Evolutionary conservation across 2,113 vertebrate genomes (phyloP).

Genomic region (Reinhardtius hippoglossoides): DNA sequence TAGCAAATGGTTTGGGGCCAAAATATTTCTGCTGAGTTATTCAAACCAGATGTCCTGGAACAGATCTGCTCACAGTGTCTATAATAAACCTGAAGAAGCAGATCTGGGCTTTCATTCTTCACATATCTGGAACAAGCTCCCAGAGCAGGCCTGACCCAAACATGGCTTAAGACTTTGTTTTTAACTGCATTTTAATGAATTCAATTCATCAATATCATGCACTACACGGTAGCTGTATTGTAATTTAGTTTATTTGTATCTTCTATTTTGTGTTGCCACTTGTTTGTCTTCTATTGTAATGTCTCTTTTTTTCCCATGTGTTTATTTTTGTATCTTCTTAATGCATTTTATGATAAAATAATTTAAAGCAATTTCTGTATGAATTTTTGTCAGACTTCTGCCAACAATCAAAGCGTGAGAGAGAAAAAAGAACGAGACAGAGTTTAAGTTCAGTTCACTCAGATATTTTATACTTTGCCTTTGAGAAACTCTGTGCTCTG

Average conservation of each 20-base stretch:
- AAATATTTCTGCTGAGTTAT: no score
- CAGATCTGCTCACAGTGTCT: no score
- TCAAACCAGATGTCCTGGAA: no score
- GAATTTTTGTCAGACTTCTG: not conserved
- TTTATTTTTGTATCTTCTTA: not conserved
- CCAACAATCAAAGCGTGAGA: no score
- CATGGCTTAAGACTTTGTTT: not conserved
- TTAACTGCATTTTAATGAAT: not conserved
- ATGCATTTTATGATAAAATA: not conserved
- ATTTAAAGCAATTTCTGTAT: not conserved
- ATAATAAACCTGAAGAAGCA: not conserved
- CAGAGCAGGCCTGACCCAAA: not conserved
- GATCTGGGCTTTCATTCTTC: not conserved
- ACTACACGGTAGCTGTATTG: not conserved
- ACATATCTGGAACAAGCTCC: not conserved
- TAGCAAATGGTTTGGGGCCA: no score
- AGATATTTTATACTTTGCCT: slow-evolving; percentile 24
- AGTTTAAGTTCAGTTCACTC: not conserved
- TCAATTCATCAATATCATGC: not conserved
- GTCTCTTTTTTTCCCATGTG: not conserved
- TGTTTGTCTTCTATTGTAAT: no score
- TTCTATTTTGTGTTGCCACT: not conserved
- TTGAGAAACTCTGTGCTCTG: slow-evolving; percentile 22
- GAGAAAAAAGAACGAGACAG: not conserved
- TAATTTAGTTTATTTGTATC: not conserved